phyloP scores from a whole-genome alignment of 2,113 vertebrate species.

The Dasyornis broadbenti region DNA sequence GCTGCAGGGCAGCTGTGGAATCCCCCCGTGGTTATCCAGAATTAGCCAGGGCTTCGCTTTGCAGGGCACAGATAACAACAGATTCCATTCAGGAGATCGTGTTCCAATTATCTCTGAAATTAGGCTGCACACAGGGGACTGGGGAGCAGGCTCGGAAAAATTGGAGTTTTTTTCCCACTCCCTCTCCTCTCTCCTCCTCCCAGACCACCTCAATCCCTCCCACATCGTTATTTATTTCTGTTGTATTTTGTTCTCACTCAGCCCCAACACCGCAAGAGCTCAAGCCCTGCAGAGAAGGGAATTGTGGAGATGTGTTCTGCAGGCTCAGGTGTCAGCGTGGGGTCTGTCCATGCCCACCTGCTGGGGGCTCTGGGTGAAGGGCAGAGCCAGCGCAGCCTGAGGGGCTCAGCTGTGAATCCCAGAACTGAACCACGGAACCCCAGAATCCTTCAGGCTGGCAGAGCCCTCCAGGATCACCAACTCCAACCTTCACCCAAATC shows the following conservation, averaged over 20 bases:
- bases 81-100: background rate
- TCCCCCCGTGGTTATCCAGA: background rate
- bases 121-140: background rate
- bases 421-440: accelerated
- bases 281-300: background rate
- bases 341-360: too few species aligned
- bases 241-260: background rate
- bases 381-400: too few species aligned
- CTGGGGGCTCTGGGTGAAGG: too few species aligned
- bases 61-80: background rate
- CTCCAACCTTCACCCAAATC: background rate
- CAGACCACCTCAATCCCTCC: background rate
- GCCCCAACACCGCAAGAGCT: background rate
- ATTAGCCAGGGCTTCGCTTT: background rate
- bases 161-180: background rate
- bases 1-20: background rate
- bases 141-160: background rate
- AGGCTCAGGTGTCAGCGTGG: too few species aligned
- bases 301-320: background rate
- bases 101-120: background rate
- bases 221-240: background rate
- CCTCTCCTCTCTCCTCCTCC: background rate
- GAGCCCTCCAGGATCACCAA: background rate
- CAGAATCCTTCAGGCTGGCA: background rate
- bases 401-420: background rate